These are phyloP conservation scores for Drosophila bipectinata DNA, from an alignment of 1,140 invertebrate species.

Conservation along the genomic window DNA sequence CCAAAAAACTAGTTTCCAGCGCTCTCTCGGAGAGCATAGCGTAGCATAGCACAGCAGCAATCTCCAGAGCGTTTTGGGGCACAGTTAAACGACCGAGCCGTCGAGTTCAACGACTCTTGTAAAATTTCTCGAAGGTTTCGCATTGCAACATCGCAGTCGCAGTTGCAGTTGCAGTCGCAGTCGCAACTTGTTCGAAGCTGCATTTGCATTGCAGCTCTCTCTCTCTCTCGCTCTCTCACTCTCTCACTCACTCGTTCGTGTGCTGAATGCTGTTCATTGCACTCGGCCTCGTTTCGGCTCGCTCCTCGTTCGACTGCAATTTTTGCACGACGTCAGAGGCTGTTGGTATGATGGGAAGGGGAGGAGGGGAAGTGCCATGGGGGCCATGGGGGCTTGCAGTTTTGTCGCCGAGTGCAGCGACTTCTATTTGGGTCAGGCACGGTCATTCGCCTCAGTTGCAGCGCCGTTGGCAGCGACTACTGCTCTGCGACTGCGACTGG, in stretches of 20 bases:
- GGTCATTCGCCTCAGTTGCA: constrained; percentile 83
- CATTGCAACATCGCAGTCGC: constrained; percentile 67
- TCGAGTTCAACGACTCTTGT: constrained; percentile 80
- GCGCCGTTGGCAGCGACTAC: constrained; percentile 4
- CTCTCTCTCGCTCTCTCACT: not conserved
- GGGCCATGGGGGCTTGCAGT: constrained; percentile 28
- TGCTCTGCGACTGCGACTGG: constrained; percentile 10
- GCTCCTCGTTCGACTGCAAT: constrained; percentile 51
- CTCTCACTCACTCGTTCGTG: constrained; percentile 33
- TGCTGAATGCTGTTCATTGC: constrained; percentile 83
- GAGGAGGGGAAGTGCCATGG: not conserved
- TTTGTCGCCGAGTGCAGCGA: constrained; percentile 84
- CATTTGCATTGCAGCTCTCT: constrained; percentile 59
- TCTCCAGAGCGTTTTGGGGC: constrained; percentile 42
- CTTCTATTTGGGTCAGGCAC: constrained; percentile 84
- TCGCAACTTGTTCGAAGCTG: constrained; percentile 66
- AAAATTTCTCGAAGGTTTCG: constrained; percentile 83
- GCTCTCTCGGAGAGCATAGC: constrained; percentile 30
- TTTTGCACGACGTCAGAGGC: constrained; percentile 62
- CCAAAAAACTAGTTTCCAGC: constrained; percentile 78
- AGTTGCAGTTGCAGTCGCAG: constrained; percentile 29
- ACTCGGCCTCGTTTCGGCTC: constrained; percentile 74
- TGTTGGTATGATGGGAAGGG: not conserved
- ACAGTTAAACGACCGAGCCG: constrained; percentile 62
- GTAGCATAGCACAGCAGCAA: constrained; percentile 33